phyloP scores from a whole-genome alignment of 1,140 invertebrate species.

The Drosophila jambulina region DNA sequence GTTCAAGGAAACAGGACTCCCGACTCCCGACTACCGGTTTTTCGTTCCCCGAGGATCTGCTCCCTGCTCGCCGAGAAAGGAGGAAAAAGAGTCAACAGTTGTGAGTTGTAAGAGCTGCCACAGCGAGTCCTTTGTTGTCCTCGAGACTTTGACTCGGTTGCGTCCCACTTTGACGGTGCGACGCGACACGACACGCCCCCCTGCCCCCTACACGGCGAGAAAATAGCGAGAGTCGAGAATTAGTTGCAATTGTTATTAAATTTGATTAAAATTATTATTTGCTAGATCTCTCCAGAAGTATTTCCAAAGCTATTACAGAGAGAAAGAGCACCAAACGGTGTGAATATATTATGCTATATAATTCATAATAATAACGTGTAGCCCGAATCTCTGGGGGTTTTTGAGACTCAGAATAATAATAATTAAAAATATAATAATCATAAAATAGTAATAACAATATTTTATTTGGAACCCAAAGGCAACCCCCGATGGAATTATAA shows the following conservation, averaged over 20 bases:
- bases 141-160: constrained; percentile 79
- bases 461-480: constrained; percentile 2
- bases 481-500: constrained; percentile 22
- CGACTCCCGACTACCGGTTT: constrained; percentile 67
- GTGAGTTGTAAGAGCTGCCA: constrained; percentile 34
- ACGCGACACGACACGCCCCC: constrained; percentile 38
- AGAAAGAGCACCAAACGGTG: too few relatives aligned
- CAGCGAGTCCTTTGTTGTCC: constrained; percentile 52
- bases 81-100: constrained; percentile 65
- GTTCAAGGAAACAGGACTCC: constrained; percentile 70
- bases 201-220: constrained; percentile 11
- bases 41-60: constrained; percentile 35
- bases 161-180: constrained; percentile 74
- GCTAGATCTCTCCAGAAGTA: too few relatives aligned
- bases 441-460: constrained; percentile 37
- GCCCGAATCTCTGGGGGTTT: background rate
- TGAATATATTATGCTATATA: too few relatives aligned
- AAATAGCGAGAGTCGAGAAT: background rate
- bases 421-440: constrained; percentile 40
- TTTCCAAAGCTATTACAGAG: too few relatives aligned
- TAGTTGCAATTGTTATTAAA: too few relatives aligned
- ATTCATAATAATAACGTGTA: background rate
- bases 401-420: constrained; percentile 22
- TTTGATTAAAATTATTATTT: too few relatives aligned
- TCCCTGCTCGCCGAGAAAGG: constrained; percentile 4